These are phyloP conservation scores for Pelmatolapia mariae DNA, from an alignment of 2,113 vertebrate genomes.

Conservation along the genomic window DNA sequence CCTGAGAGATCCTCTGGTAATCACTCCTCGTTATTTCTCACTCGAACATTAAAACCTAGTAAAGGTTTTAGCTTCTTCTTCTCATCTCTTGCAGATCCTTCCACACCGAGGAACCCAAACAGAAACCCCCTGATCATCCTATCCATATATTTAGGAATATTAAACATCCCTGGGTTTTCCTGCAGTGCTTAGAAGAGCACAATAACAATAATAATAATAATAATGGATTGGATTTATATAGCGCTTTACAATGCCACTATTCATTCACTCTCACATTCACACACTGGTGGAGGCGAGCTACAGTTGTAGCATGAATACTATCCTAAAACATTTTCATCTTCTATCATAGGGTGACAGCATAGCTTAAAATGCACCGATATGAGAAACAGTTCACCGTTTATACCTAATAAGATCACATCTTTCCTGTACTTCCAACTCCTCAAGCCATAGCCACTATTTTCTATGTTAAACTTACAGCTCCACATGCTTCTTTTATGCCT, in stretches of 20 bases:
- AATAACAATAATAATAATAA: too few species aligned
- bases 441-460: fast-evolving
- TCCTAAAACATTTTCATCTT: not conserved
- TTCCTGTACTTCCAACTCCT: not conserved
- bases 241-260: too few species aligned
- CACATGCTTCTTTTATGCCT: not conserved
- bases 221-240: too few species aligned
- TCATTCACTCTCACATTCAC: too few species aligned
- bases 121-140: not conserved
- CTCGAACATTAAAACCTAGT: not conserved
- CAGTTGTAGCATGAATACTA: not conserved
- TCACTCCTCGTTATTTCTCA: not conserved
- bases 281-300: too few species aligned
- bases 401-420: not conserved
- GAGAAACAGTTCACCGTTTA: fast-evolving
- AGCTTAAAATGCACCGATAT: fast-evolving
- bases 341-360: fast-evolving
- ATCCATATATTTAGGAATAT: not conserved
- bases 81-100: not conserved
- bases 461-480: not conserved
- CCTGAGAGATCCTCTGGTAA: not conserved
- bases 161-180: not conserved
- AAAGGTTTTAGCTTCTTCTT: not conserved
- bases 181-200: not conserved
- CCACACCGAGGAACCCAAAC: not conserved